A percentile compares a stretch with the other conserved stretches of the same genome.
These are phyloP conservation scores for Gavia stellata DNA, from an alignment of 2,113 vertebrate genomes.

Conservation along the genomic window DNA sequence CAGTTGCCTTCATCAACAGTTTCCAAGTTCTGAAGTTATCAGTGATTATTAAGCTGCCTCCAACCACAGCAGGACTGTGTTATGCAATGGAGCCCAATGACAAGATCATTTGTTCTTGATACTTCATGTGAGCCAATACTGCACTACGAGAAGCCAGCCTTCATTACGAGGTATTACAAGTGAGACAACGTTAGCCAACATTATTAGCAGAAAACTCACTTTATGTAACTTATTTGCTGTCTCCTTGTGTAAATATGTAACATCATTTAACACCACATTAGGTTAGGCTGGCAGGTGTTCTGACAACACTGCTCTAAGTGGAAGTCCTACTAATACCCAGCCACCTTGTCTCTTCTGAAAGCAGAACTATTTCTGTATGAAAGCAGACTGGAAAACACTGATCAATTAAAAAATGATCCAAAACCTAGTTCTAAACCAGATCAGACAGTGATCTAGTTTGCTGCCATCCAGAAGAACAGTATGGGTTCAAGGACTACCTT, in stretches of 20 bases:
- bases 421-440: neutral
- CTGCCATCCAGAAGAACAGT: neutral
- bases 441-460: neutral
- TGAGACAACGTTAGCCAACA: neutral
- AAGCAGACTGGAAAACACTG: neutral
- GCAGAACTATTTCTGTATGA: neutral
- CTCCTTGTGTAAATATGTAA: neutral
- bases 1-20: neutral
- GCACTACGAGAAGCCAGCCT: neutral
- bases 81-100: neutral
- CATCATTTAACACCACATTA: neutral
- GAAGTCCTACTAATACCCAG: neutral
- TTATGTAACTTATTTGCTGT: neutral
- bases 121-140: accelerated
- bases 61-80: accelerated
- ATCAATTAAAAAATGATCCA: neutral
- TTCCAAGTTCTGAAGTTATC: neutral
- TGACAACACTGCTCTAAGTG: neutral
- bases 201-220: neutral
- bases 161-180: neutral
- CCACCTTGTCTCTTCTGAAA: neutral
- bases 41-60: neutral
- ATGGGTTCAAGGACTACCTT: neutral
- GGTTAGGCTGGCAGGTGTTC: neutral
- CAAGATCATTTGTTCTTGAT: neutral